Evolutionary conservation across 2,113 vertebrate species (phyloP).

Genomic region (Macquaria australasica): DNA sequence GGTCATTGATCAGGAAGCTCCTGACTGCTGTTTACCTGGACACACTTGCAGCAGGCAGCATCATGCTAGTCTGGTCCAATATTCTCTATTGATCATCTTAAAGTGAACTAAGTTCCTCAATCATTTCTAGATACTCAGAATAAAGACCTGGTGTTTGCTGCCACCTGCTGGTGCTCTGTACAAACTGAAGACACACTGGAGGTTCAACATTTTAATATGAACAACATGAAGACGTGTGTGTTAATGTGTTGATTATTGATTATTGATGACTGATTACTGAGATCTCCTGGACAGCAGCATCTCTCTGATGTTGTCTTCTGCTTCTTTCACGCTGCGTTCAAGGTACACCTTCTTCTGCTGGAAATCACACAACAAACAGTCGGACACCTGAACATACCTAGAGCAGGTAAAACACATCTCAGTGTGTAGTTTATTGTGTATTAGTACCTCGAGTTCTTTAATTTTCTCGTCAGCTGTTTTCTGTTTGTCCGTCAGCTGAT

Average conservation of each 20-base stretch:
- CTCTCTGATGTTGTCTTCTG: constrained; percentile 96
- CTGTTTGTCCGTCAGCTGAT: constrained; percentile 93
- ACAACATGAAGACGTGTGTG: not conserved
- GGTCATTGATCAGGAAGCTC: no score
- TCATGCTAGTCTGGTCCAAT: no score
- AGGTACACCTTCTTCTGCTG: constrained; percentile 97
- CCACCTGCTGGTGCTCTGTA: not conserved
- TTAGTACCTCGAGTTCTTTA: constrained; percentile 93
- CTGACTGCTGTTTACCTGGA: no score
- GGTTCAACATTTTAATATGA: constrained; percentile 36
- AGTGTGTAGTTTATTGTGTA: not conserved
- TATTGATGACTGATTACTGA: constrained; percentile 79
- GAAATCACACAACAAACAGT: constrained; percentile 35
- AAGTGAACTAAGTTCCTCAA: no score
- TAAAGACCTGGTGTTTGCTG: not conserved
- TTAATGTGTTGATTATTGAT: not conserved
- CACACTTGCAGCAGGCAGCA: no score
- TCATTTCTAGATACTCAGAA: no score
- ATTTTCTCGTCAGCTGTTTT: constrained; percentile 97
- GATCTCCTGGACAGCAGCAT: constrained; percentile 95
- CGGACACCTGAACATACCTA: not conserved
- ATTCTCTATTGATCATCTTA: no score
- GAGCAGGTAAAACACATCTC: not conserved
- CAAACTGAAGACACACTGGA: not conserved
- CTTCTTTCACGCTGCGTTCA: constrained; percentile 95